Percentiles rank a stretch among this genome's conserved stretches.
These are phyloP conservation scores for Oceanodroma leucorhoa DNA, from an alignment of 2,797 vertebrate genomes.

Conservation along the genomic window DNA sequence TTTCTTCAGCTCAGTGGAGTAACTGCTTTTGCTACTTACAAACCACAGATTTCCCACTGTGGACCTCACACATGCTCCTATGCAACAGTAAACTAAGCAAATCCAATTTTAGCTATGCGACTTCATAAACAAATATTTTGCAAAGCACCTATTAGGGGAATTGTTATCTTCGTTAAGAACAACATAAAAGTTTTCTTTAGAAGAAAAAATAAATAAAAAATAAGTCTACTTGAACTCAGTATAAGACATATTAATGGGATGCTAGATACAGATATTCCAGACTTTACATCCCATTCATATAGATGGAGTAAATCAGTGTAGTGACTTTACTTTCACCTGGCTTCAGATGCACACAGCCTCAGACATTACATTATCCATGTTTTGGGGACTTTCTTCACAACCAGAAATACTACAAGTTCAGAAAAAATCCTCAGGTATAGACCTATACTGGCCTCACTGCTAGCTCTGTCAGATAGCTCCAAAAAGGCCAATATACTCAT, in stretches of 20 bases:
- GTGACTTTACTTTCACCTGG: not conserved
- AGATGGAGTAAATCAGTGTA: not conserved
- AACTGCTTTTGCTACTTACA: not conserved
- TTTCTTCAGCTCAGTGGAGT: not conserved
- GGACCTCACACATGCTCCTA: not conserved
- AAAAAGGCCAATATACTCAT: not conserved
- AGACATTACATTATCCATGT: not conserved
- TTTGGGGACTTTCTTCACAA: not conserved
- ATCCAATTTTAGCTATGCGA: not conserved
- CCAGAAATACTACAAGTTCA: not conserved
- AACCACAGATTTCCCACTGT: not conserved
- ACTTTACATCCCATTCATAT: not conserved
- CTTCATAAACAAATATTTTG: not conserved
- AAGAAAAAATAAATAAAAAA: not conserved
- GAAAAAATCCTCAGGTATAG: not conserved
- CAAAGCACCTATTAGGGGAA: not conserved
- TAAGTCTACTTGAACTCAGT: not conserved
- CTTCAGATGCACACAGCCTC: rapidly evolving
- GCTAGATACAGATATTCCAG: not conserved
- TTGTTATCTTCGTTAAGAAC: not conserved
- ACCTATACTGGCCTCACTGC: not conserved
- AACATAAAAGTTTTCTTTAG: not conserved
- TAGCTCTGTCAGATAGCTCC: not conserved
- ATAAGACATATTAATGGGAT: not conserved
- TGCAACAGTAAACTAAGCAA: not conserved